phyloP scores from a whole-genome alignment of 2,113 vertebrate genomes.

The Trematomus loennbergii region DNA sequence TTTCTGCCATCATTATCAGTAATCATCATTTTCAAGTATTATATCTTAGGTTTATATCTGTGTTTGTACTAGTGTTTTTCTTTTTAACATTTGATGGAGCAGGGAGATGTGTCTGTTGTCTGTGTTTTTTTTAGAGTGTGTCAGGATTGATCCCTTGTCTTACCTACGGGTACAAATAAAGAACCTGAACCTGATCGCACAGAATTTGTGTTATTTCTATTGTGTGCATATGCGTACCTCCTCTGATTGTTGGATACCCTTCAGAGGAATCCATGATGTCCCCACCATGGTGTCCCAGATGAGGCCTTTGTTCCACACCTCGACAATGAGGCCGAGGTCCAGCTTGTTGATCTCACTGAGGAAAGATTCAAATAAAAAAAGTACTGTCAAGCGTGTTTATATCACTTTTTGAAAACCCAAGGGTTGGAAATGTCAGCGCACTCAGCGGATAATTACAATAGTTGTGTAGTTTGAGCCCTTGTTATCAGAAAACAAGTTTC shows the following conservation, averaged over 20 bases:
- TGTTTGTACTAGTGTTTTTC: too few relatives aligned
- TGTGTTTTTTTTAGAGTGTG: too few relatives aligned
- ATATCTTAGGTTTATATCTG: not conserved
- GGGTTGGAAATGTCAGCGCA: not conserved
- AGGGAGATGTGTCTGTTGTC: too few relatives aligned
- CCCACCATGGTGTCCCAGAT: slow-evolving; percentile 99
- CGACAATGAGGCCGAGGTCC: slow-evolving; percentile 96
- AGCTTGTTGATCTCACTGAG: slow-evolving; percentile 94
- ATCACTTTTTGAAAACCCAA: not conserved
- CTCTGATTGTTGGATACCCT: slow-evolving; percentile 91
- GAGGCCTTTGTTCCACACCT: slow-evolving; percentile 99
- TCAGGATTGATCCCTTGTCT: too few relatives aligned
- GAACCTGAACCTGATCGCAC: too few relatives aligned
- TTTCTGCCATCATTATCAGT: not conserved
- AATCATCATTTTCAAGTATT: not conserved
- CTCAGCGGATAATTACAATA: not conserved
- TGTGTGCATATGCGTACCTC: slow-evolving; percentile 84
- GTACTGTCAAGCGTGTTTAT: not conserved
- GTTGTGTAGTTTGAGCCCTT: not conserved
- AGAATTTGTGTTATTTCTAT: too few relatives aligned
- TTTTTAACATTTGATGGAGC: too few relatives aligned
- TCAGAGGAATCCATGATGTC: slow-evolving; percentile 93
- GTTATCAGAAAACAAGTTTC: not conserved
- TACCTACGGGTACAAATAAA: too few relatives aligned
- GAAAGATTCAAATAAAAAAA: not conserved